Conservation (phyloP, 2,797 vertebrate species). For the Otolemur crassicaudatus region DNA sequence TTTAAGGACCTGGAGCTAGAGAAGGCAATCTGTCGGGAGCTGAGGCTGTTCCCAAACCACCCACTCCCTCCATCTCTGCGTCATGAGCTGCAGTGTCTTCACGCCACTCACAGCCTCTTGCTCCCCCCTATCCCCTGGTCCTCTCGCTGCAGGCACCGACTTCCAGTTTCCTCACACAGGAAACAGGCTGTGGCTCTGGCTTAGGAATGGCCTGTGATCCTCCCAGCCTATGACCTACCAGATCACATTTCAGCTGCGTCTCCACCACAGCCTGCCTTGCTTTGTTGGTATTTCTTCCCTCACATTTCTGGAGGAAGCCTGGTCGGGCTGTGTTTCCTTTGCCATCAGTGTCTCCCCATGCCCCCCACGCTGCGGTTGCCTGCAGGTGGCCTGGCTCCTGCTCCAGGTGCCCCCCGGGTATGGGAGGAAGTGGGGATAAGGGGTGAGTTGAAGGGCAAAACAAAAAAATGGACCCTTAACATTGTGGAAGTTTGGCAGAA, state of each 20-base stretch:
- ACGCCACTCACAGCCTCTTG: fast-evolving
- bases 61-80: neutral
- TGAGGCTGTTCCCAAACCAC: neutral
- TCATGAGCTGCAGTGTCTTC: neutral
- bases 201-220: fast-evolving
- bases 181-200: too few species aligned
- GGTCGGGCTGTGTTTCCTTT: neutral
- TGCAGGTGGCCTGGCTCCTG: neutral
- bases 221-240: neutral
- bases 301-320: neutral
- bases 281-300: neutral
- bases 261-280: neutral
- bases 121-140: neutral
- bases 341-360: neutral
- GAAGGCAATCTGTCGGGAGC: neutral
- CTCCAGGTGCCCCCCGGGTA: neutral
- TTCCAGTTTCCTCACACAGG: neutral
- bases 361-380: too few species aligned
- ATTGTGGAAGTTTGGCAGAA: neutral
- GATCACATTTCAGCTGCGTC: neutral
- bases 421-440: too few species aligned
- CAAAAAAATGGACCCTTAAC: neutral
- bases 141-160: too few species aligned
- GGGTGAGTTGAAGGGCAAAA: neutral
- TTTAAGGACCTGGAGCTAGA: neutral